phyloP scores from a whole-genome alignment of 1,140 invertebrate genomes.

The Eubasilissa regina region DNA sequence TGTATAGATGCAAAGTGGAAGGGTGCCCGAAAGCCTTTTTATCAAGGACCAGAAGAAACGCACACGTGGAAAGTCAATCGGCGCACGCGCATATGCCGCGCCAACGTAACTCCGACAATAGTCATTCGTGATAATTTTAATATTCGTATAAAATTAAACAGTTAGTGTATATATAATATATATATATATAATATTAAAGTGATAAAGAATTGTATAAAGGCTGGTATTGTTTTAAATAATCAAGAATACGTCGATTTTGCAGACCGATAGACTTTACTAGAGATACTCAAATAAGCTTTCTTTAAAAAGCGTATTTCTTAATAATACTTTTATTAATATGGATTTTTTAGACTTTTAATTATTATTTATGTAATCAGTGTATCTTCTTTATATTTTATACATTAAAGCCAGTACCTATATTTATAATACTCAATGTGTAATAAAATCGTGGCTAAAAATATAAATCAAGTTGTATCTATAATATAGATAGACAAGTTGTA shows the following conservation, averaged over 20 bases:
- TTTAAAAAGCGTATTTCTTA: too few relatives aligned
- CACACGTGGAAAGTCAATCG: slow-evolving; percentile 76
- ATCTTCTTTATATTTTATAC: slow-evolving; percentile 3
- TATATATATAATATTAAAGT: slow-evolving; percentile 14
- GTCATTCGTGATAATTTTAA: slow-evolving; percentile 55
- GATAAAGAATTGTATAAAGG: slow-evolving; percentile 42
- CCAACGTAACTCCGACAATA: slow-evolving; percentile 49
- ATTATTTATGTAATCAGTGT: slow-evolving; percentile 2
- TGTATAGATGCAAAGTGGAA: slow-evolving; percentile 78
- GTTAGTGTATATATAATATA: slow-evolving; percentile 30
- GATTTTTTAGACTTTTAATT: not conserved
- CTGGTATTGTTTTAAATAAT: slow-evolving; percentile 24
- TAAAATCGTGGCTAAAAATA: slow-evolving; percentile 13
- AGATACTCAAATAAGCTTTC: too few relatives aligned
- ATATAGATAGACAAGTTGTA: slow-evolving; percentile 5
- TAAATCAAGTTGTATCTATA: slow-evolving; percentile 25
- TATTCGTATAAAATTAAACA: slow-evolving; percentile 10
- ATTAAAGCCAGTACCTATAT: slow-evolving; percentile 57
- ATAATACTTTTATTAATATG: too few relatives aligned
- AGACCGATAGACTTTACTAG: too few relatives aligned
- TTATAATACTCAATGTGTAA: slow-evolving; percentile 52
- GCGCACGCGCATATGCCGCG: slow-evolving; percentile 66
- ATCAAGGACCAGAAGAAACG: slow-evolving; percentile 79
- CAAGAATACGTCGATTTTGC: not conserved
- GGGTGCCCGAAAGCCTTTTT: slow-evolving; percentile 83